Conservation (phyloP, 2,888 invertebrate species). For the Idaea straminata region DNA sequence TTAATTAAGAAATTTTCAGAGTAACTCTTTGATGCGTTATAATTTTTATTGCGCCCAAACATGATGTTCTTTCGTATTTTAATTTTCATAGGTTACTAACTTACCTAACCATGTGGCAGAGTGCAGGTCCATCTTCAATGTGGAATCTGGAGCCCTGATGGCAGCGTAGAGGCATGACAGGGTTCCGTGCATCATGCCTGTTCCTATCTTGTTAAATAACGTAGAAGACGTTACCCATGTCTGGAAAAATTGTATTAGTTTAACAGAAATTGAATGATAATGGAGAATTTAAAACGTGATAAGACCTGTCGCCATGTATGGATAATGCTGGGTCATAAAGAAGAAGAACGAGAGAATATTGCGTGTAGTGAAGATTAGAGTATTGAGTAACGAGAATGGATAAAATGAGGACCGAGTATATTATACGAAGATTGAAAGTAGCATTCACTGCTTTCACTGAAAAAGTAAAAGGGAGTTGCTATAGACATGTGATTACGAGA, state of each 20-base stretch:
- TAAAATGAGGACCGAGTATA: background rate
- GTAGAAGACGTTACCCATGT: background rate
- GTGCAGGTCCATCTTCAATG: conserved; percentile 54
- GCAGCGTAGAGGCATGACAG: conserved; percentile 36
- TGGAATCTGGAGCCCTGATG: conserved; percentile 51
- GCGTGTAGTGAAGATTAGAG: background rate
- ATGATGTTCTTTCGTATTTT: no score
- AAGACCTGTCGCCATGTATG: background rate
- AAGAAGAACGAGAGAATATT: background rate
- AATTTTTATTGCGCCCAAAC: no score
- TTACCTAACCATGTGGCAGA: conserved; percentile 68
- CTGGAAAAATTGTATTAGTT: background rate
- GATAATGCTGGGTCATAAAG: background rate
- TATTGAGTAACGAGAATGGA: background rate
- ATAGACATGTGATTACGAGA: background rate
- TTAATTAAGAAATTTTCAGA: no score
- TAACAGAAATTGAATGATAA: background rate
- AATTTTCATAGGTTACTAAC: no score
- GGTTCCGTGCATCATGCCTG: background rate
- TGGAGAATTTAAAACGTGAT: no score
- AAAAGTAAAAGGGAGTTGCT: no score
- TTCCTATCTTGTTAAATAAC: background rate
- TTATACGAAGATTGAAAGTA: no score
- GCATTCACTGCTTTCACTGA: no score
- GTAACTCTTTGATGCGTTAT: no score